Percentiles rank a stretch among this genome's conserved stretches.
phyloP scores from a whole-genome alignment of 2,888 invertebrate species.

The Ferdinandea cuprea region DNA sequence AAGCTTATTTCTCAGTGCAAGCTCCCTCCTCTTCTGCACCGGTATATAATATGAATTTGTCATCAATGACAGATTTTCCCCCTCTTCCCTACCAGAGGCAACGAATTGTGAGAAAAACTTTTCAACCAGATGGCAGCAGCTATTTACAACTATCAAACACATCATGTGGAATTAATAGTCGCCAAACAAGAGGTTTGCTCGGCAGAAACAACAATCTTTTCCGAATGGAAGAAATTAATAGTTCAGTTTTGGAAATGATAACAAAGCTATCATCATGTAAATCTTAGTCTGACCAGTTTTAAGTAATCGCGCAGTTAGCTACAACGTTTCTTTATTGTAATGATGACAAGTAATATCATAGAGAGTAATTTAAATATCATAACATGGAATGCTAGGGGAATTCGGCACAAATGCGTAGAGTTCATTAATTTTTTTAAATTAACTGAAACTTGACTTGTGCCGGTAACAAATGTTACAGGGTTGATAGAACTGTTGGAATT shows the following conservation, averaged over 20 bases:
- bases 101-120: neutral
- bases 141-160: neutral
- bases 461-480: slow-evolving; percentile 2
- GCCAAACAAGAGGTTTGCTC: no score
- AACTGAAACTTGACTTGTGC: neutral
- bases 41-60: slow-evolving; percentile 1
- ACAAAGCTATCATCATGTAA: neutral
- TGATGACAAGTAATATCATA: slow-evolving; percentile 3
- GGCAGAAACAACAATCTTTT: slow-evolving; percentile 2
- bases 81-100: neutral
- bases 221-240: neutral
- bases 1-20: no score
- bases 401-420: neutral
- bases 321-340: slow-evolving; percentile 2
- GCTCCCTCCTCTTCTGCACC: no score
- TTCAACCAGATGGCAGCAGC: neutral
- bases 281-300: neutral
- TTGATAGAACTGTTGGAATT: slow-evolving; percentile 19
- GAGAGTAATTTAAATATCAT: neutral
- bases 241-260: neutral
- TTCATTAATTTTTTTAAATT: slow-evolving; percentile 2
- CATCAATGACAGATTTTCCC: no score
- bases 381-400: slow-evolving; percentile 6
- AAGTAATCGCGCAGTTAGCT: slow-evolving; percentile 14
- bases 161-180: neutral